phyloP scores from a whole-genome alignment of 2,113 vertebrate genomes.

The Rhipidura dahli region DNA sequence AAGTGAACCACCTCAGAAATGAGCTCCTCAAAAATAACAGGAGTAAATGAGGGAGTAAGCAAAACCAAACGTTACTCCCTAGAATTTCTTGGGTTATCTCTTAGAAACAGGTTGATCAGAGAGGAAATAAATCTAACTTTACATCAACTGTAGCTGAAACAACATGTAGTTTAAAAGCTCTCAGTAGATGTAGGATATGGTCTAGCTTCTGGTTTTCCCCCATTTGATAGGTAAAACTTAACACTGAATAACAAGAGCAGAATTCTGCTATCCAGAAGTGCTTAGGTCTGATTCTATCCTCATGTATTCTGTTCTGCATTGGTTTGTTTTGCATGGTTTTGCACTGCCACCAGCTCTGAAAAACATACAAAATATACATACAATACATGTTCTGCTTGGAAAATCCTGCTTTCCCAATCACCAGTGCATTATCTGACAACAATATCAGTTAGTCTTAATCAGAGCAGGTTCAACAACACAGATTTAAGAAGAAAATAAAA shows the following conservation, averaged over 20 bases:
- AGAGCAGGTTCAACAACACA: neutral
- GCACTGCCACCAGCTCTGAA: neutral
- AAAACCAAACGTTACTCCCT: neutral
- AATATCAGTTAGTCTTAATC: neutral
- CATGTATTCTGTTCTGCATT: neutral
- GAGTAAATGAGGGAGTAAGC: neutral
- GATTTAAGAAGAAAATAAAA: neutral
- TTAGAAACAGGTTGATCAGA: neutral
- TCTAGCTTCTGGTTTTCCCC: neutral
- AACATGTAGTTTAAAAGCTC: neutral
- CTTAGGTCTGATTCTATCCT: neutral
- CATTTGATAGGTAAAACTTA: neutral
- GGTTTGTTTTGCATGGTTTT: neutral
- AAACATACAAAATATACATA: neutral
- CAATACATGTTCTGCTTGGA: neutral
- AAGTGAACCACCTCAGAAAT: neutral
- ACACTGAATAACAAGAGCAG: neutral
- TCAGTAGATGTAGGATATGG: neutral
- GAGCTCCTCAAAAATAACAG: neutral
- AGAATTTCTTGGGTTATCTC: neutral
- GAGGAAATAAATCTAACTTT: neutral
- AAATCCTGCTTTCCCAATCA: neutral
- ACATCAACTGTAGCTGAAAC: neutral
- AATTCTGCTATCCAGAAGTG: neutral
- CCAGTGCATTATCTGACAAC: neutral